Evolutionary conservation across 1,140 invertebrate genomes (phyloP).

Genomic region (Lepidotrigona ventralis): DNA sequence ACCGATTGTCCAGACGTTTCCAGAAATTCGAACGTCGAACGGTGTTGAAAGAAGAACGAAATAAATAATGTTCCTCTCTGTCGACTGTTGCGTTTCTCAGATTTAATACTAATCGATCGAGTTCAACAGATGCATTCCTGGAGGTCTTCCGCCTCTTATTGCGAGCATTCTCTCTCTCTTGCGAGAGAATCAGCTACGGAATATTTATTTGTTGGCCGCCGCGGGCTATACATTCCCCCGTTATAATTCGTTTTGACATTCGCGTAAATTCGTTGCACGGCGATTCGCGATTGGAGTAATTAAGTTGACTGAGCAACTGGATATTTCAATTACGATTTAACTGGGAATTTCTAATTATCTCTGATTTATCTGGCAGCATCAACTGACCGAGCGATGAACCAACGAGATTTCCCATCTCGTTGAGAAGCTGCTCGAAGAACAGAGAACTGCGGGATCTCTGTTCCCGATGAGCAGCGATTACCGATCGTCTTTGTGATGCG

Average conservation of each 20-base stretch:
- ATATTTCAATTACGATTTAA: no score
- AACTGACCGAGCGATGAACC: no score
- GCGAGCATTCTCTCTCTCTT: no score
- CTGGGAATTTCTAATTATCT: background rate
- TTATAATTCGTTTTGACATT: background rate
- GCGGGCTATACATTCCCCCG: no score
- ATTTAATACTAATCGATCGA: background rate
- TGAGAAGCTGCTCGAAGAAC: no score
- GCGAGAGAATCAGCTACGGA: background rate
- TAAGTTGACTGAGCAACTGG: background rate
- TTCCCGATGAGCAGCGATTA: no score
- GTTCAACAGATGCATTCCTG: background rate
- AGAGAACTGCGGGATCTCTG: no score
- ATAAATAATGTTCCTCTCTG: background rate
- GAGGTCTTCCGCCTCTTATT: background rate
- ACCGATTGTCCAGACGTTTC: constrained; percentile 37
- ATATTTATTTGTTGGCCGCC: background rate
- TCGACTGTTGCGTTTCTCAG: background rate
- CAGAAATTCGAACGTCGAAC: constrained; percentile 16
- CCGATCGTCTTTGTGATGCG: no score
- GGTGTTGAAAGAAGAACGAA: background rate
- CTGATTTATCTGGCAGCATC: no score
- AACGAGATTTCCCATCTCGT: no score
- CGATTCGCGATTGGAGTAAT: background rate
- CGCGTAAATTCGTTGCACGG: background rate